Evolutionary conservation across 2,888 invertebrate genomes (phyloP).

Genomic region (Leistus spinibarbis): DNA sequence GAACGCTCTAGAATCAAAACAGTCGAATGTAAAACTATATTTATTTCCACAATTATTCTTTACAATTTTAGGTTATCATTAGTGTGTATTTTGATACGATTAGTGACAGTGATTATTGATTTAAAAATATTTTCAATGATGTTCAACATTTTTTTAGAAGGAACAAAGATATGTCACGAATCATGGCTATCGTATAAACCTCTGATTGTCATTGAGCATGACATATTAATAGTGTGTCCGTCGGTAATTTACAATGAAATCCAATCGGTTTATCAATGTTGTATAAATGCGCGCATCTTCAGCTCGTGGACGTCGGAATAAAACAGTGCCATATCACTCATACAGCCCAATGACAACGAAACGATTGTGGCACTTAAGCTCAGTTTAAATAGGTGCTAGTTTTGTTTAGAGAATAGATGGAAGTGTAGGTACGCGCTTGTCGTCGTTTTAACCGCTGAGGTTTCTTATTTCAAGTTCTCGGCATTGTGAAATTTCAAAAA

Average conservation of each 20-base stretch:
- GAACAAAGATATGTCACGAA: background rate
- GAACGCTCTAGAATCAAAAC: too few relatives aligned
- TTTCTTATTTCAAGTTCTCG: conserved; percentile 46
- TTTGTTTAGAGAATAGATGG: conserved; percentile 6
- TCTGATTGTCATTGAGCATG: conserved; percentile 29
- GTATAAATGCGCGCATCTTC: background rate
- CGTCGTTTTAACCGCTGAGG: conserved; percentile 6
- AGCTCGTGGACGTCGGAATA: background rate
- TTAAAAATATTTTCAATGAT: too few relatives aligned
- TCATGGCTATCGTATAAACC: background rate
- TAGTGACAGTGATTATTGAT: too few relatives aligned
- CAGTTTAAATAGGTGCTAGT: background rate
- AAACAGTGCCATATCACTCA: background rate
- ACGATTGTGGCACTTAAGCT: background rate
- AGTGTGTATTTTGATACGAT: too few relatives aligned
- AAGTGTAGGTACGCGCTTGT: conserved; percentile 8
- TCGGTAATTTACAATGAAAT: conserved; percentile 36
- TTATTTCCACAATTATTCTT: too few relatives aligned
- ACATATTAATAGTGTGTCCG: conserved; percentile 37
- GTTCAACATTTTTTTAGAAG: too few relatives aligned
- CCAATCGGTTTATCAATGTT: conserved; percentile 30
- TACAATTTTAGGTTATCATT: too few relatives aligned
- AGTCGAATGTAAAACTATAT: too few relatives aligned
- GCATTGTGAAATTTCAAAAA: conserved; percentile 48
- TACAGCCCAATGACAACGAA: background rate